Conservation (phyloP, 2,888 invertebrate genomes). For the Tipula lateralis region DNA sequence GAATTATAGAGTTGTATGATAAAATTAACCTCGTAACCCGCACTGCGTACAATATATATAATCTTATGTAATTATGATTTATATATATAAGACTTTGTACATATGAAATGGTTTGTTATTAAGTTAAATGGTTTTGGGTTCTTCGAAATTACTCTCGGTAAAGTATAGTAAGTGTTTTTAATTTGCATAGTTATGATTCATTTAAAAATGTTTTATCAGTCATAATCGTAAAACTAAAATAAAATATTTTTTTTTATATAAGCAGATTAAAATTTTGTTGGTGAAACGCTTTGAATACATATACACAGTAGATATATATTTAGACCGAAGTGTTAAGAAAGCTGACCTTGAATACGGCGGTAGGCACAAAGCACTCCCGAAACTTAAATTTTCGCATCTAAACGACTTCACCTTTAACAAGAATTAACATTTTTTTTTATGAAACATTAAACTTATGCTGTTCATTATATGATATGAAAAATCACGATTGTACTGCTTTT, state of each 20-base stretch:
- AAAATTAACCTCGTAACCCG: not conserved
- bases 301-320: too few relatives aligned
- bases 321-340: too few relatives aligned
- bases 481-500: not conserved
- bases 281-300: too few relatives aligned
- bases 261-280: not conserved
- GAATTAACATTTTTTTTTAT: not conserved
- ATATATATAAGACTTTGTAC: not conserved
- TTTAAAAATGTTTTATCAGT: not conserved
- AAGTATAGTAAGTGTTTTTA: not conserved
- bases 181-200: constrained; percentile 1
- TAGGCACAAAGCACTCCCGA: not conserved
- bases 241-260: not conserved
- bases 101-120: too few relatives aligned
- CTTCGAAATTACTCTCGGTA: not conserved
- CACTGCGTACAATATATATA: not conserved
- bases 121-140: not conserved
- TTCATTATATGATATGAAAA: not conserved
- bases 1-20: not conserved
- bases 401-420: not conserved
- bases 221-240: not conserved
- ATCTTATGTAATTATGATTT: not conserved
- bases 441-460: not conserved
- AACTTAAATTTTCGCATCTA: not conserved
- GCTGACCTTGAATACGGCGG: not conserved